Evolutionary conservation across 2,797 vertebrate species (phyloP), one percentile per base, ranked within the genome.

Genomic region (Trematomus bernacchii): DNA sequence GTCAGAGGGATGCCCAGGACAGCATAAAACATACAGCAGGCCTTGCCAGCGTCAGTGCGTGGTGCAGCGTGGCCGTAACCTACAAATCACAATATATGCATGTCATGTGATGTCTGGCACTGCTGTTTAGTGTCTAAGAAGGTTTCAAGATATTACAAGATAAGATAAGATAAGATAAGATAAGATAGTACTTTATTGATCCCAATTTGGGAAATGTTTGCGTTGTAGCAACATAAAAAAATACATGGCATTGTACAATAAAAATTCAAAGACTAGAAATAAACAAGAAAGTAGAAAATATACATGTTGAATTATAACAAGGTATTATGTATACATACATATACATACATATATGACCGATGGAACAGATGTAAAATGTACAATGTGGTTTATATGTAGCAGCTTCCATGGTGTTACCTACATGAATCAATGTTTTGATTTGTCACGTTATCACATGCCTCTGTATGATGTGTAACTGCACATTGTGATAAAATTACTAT

Each of bases 21-120:
- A 0, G 95, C 97, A 0, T 97, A 97, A 90, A 97, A 95, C 96
- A 97, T 97, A 80, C 97, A 98, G 95, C 98, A 98, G 33, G 95
- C 95, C 86, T 97, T 97, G 69, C 97, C 96, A 0, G 95, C 96
- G 0, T 97, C 96, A 0, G 97, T 98, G 73, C 96, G 94, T 0
- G 96, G 97, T 11, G 95, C 94, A 1, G 95, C 93, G 0, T 98
- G 96, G 42, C 96, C 96, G n/a, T 97, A 98, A 73, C 96, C 97
- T 97, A 72, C 73, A 66, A 76, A 73, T 76, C 59, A 89, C 61
- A 89, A 62, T 10, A 80, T 21, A 64, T 16, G 10, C 57, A 72
- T 67, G 80, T 85, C 71, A 87, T 46, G 60, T 33, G 13, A 48
- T n/a, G 48, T 43, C 21, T 55, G 46, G 33, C 18, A 53, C 23